Conservation (phyloP, 2,113 vertebrate genomes). For the Potamarius usumacintae region DNA sequence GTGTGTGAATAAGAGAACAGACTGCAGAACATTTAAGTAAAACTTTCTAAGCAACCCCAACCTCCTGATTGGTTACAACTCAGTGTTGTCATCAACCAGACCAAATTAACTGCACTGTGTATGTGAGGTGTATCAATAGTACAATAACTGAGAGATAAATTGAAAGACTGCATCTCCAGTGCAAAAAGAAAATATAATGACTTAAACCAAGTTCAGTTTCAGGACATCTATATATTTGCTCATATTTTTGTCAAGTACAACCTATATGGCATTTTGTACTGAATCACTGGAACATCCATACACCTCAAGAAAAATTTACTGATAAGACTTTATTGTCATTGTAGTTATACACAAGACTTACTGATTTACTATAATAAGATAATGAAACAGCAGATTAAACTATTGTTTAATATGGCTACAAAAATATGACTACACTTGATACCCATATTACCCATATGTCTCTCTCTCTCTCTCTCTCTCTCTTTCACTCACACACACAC, state of each 20-base stretch:
- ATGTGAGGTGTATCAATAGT: slow-evolving; percentile 10
- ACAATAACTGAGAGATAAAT: slow-evolving; percentile 6
- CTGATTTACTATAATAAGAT: neutral
- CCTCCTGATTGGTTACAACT: slow-evolving; percentile 56
- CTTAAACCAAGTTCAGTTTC: neutral
- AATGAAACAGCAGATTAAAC: neutral
- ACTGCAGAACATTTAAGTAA: slow-evolving; percentile 41
- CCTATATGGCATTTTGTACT: neutral
- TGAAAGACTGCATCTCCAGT: neutral
- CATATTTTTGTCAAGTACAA: neutral
- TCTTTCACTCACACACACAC: too few species aligned
- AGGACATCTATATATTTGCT: neutral
- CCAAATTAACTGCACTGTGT: slow-evolving; percentile 34
- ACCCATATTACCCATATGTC: neutral
- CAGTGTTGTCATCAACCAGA: slow-evolving; percentile 24
- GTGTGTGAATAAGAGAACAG: slow-evolving; percentile 36
- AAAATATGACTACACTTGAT: neutral
- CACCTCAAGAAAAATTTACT: too few species aligned
- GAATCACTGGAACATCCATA: neutral
- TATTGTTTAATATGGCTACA: neutral
- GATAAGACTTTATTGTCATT: too few species aligned
- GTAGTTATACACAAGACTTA: neutral
- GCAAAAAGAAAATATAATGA: neutral
- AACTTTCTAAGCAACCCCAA: slow-evolving; percentile 35
- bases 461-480: too few species aligned